These are phyloP conservation scores for Colistium nudipinnis DNA, from an alignment of 2,113 vertebrate genomes.

Conservation along the genomic window DNA sequence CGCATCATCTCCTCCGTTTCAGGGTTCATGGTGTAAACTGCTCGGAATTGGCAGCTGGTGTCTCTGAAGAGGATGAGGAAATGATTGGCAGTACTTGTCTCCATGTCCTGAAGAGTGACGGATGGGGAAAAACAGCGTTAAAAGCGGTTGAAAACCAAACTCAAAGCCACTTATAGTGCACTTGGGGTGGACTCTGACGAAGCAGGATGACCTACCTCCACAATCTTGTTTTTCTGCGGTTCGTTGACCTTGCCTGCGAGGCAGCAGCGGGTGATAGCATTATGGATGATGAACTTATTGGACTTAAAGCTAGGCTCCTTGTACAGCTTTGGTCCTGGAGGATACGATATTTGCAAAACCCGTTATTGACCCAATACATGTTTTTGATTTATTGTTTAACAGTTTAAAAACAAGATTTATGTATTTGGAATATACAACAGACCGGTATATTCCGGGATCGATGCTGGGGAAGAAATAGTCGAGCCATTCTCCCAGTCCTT, in stretches of 20 bases:
- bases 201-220: conserved; percentile 83
- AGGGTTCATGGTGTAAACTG: conserved; percentile 88
- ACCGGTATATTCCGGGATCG: conserved; percentile 93
- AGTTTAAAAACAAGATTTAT: not conserved
- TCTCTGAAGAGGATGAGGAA: conserved; percentile 95
- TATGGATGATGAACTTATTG: conserved; percentile 95
- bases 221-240: conserved; percentile 92
- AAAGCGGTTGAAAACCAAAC: not conserved
- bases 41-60: conserved; percentile 91
- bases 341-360: conserved; percentile 14
- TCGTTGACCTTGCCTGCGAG: conserved; percentile 94
- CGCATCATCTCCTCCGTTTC: conserved; percentile 88
- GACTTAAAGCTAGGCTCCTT: conserved; percentile 96
- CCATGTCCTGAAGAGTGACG: conserved; percentile 84
- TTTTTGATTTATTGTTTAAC: not conserved
- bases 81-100: conserved; percentile 90
- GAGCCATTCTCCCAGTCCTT: conserved; percentile 91
- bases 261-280: conserved; percentile 92
- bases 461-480: conserved; percentile 88
- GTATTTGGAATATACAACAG: conserved; percentile 2
- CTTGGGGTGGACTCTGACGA: conserved; percentile 31
- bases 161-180: not conserved
- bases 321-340: conserved; percentile 90
- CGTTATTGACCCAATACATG: conserved; percentile 1
- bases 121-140: not conserved